Evolutionary conservation across 2,888 invertebrate species (phyloP).

Genomic region (Pseudoips prasinana): DNA sequence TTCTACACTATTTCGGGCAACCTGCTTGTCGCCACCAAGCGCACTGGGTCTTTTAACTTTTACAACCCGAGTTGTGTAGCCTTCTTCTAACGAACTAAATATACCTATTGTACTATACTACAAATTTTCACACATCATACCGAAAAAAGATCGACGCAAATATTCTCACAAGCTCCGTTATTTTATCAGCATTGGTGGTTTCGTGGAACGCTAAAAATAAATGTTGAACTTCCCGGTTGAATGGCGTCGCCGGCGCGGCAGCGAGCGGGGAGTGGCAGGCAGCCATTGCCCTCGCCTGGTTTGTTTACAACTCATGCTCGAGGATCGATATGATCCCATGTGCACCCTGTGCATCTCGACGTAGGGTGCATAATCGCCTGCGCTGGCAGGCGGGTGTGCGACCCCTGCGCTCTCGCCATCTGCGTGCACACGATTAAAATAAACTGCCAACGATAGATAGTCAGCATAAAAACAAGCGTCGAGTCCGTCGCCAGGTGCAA

Average conservation of each 20-base stretch:
- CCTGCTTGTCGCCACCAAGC: no score
- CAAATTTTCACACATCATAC: not conserved
- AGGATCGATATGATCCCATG: conserved; percentile 43
- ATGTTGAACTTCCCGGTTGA: conserved; percentile 80
- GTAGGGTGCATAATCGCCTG: conserved; percentile 59
- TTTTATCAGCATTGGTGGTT: conserved; percentile 50
- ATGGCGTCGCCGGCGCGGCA: conserved; percentile 68
- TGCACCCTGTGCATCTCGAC: conserved; percentile 53
- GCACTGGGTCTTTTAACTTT: no score
- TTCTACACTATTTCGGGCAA: no score
- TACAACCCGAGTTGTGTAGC: no score
- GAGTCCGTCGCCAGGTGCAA: conserved; percentile 65
- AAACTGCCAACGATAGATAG: conserved; percentile 70
- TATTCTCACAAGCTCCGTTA: conserved; percentile 24
- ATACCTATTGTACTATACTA: no score
- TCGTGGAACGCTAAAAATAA: conserved; percentile 76
- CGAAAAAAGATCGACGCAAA: not conserved
- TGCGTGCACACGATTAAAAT: conserved; percentile 74
- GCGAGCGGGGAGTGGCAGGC: conserved; percentile 72
- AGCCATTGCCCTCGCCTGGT: conserved; percentile 80
- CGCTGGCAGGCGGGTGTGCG: conserved; percentile 28
- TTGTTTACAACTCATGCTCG: conserved; percentile 73
- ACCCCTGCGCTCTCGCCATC: conserved; percentile 73
- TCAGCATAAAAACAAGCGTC: conserved; percentile 58
- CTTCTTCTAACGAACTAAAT: no score